Evolutionary conservation across 2,888 invertebrate genomes (phyloP).

Genomic region (Prosapia bicincta): DNA sequence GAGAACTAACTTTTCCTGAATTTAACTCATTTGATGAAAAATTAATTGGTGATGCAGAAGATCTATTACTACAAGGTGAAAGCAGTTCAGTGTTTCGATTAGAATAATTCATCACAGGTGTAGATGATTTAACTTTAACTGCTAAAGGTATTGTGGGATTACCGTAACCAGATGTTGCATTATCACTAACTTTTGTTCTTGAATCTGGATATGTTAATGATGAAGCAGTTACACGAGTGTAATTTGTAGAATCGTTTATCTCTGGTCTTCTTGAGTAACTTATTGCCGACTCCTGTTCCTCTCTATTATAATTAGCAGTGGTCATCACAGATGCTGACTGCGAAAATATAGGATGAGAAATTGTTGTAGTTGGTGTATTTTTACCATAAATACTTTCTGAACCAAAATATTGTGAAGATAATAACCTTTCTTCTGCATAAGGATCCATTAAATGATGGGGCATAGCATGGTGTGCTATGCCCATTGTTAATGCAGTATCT

Average conservation of each 20-base stretch:
- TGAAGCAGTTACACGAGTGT: background rate
- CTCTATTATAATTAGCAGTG: conserved; percentile 28
- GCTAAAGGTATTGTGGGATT: background rate
- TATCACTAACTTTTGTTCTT: conserved; percentile 23
- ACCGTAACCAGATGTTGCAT: conserved; percentile 6
- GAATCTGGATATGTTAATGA: conserved; percentile 14
- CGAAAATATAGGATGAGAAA: conserved; percentile 29
- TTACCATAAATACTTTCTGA: conserved; percentile 32
- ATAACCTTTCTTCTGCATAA: conserved; percentile 32
- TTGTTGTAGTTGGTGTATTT: conserved; percentile 22
- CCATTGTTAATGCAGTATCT: conserved; percentile 33
- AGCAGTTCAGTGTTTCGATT: conserved; percentile 20
- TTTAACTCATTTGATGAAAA: conserved; percentile 31
- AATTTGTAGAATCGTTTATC: background rate
- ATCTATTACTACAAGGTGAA: conserved; percentile 10
- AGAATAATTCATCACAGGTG: conserved; percentile 28
- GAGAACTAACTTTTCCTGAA: conserved; percentile 8
- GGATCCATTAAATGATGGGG: conserved; percentile 29
- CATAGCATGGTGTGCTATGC: conserved; percentile 28
- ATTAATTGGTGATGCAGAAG: conserved; percentile 32
- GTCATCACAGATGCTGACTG: conserved; percentile 25
- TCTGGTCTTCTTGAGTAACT: conserved; percentile 7
- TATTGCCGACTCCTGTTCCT: conserved; percentile 1
- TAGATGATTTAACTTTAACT: conserved; percentile 6
- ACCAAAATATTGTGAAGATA: conserved; percentile 32